phyloP scores from a whole-genome alignment of 2,888 invertebrate species.

The Chorisops tibialis region DNA sequence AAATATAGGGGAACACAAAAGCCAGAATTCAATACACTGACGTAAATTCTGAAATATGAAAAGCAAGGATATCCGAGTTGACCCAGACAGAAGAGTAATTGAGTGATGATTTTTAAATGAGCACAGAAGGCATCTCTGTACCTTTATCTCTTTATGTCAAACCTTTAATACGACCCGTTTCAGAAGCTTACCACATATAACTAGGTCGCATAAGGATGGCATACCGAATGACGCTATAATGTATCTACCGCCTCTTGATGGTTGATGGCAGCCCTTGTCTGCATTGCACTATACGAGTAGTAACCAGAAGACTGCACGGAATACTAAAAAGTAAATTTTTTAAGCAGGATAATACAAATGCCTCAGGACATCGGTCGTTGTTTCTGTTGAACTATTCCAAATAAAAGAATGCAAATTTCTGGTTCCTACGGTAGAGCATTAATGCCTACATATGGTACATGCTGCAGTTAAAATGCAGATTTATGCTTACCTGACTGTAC shows the following conservation, averaged over 20 bases:
- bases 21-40: background rate
- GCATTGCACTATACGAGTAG: background rate
- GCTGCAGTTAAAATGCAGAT: no score
- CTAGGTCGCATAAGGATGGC: constrained; percentile 3
- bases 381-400: no score
- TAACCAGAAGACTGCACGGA: no score
- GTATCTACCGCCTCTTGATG: background rate
- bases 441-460: no score
- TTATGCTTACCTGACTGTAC: no score
- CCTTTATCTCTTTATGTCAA: background rate
- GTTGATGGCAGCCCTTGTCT: background rate
- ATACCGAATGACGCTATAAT: background rate
- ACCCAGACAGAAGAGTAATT: constrained; percentile 12
- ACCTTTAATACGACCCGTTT: background rate
- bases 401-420: no score
- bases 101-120: constrained; percentile 22
- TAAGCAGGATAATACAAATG: no score
- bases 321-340: no score
- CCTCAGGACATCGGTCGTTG: no score
- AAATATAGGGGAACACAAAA: no score
- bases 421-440: no score
- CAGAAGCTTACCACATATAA: background rate
- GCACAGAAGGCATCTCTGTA: no score
- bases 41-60: background rate
- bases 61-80: background rate